A percentile compares a stretch with the other conserved stretches of the same genome.
phyloP scores from a whole-genome alignment of 2,888 invertebrate species.

The Galerucella nymphaeae region DNA sequence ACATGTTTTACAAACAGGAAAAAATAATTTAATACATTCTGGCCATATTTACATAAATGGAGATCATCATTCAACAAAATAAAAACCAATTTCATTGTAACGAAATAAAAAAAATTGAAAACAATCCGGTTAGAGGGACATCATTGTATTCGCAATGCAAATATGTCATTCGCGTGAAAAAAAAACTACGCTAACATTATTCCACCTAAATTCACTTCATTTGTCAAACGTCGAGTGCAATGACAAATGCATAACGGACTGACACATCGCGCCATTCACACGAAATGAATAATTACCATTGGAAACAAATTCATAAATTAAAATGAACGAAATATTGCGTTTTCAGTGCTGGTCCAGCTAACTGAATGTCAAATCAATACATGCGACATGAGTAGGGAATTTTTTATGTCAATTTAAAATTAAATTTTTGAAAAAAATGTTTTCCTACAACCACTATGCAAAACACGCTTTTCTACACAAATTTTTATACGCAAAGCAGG shows the following conservation, averaged over 20 bases:
- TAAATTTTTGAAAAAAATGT: background rate
- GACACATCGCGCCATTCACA: conserved; percentile 45
- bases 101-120: background rate
- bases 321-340: conserved; percentile 38
- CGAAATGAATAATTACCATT: conserved; percentile 47
- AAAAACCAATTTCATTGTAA: background rate
- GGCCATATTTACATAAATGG: background rate
- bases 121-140: background rate
- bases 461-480: too few relatives aligned
- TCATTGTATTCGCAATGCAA: conserved; percentile 32
- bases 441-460: too few relatives aligned
- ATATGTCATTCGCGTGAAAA: conserved; percentile 39
- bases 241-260: conserved; percentile 45
- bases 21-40: too few relatives aligned
- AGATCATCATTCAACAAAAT: background rate
- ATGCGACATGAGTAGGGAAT: background rate
- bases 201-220: conserved; percentile 47
- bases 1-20: background rate
- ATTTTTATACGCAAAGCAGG: too few relatives aligned
- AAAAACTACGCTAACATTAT: conserved; percentile 42
- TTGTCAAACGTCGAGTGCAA: conserved; percentile 46
- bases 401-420: background rate
- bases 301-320: conserved; percentile 45
- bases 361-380: conserved; percentile 4
- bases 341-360: conserved; percentile 23